Conservation (phyloP, 2,113 vertebrate species). For the Thalassarche chlororhynchos region DNA sequence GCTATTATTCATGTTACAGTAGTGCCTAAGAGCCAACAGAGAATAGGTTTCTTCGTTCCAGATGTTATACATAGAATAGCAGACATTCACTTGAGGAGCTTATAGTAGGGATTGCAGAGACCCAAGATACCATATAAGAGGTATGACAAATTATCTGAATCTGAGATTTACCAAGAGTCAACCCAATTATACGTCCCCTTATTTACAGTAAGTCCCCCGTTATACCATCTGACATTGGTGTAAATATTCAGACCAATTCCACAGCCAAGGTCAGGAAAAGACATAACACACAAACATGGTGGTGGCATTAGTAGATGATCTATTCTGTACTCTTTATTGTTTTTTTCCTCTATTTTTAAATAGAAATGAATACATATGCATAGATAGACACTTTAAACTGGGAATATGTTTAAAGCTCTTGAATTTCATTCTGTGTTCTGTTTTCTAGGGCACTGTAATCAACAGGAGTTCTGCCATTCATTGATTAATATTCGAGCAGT, state of each 20-base stretch:
- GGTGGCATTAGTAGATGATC: not conserved
- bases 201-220: not conserved
- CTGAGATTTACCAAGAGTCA: not conserved
- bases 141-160: not conserved
- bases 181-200: rapidly evolving
- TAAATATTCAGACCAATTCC: not conserved
- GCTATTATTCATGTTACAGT: not conserved
- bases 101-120: not conserved
- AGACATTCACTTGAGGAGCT: not conserved
- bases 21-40: not conserved
- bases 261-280: not conserved
- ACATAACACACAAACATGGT: not conserved
- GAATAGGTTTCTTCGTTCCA: not conserved
- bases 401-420: not conserved
- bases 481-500: not conserved
- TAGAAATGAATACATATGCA: not conserved
- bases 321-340: not conserved
- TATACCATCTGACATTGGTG: not conserved
- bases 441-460: not conserved
- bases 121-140: not conserved
- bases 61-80: not conserved
- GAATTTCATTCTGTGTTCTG: not conserved
- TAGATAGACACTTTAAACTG: not conserved
- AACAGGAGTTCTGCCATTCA: not conserved
- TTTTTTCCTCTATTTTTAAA: not conserved